Evolutionary conservation across 2,797 vertebrate genomes (phyloP).

Genomic region (Lithobates pipiens): DNA sequence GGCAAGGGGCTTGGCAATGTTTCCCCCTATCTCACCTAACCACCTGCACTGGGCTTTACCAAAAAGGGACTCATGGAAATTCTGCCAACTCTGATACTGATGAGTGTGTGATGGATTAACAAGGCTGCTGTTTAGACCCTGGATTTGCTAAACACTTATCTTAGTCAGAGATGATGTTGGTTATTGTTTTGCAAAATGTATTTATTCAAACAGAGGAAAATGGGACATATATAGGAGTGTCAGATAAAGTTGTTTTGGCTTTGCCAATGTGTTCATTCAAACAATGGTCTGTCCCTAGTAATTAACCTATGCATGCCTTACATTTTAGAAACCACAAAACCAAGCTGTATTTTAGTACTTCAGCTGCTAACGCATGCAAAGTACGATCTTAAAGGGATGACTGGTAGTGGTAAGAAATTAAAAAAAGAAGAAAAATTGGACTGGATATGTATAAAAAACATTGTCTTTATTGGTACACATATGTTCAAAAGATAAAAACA

Average conservation of each 20-base stretch:
- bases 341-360: slow-evolving; percentile 62
- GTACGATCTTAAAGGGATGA: slow-evolving; percentile 56
- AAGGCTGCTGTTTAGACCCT: slow-evolving; percentile 31
- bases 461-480: too few species aligned
- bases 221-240: slow-evolving; percentile 68
- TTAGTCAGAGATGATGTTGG: slow-evolving; percentile 67
- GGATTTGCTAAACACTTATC: slow-evolving; percentile 63
- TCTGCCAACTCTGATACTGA: slow-evolving; percentile 40
- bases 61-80: slow-evolving; percentile 20
- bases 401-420: too few species aligned
- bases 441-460: too few species aligned
- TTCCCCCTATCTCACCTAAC: slow-evolving; percentile 34
- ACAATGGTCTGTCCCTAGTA: slow-evolving; percentile 70
- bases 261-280: slow-evolving; percentile 65
- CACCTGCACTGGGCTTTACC: slow-evolving; percentile 33
- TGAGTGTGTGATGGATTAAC: background rate
- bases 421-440: too few species aligned
- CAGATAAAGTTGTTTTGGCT: slow-evolving; percentile 68
- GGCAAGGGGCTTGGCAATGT: slow-evolving; percentile 41
- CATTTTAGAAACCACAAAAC: too few species aligned
- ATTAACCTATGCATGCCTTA: slow-evolving; percentile 72
- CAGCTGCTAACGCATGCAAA: background rate
- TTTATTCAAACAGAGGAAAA: slow-evolving; percentile 22
- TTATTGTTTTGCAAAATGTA: slow-evolving; percentile 66
- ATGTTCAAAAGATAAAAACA: too few species aligned